These are phyloP conservation scores for Achatina immaculata DNA, from an alignment of 1,140 invertebrate genomes.

Conservation along the genomic window DNA sequence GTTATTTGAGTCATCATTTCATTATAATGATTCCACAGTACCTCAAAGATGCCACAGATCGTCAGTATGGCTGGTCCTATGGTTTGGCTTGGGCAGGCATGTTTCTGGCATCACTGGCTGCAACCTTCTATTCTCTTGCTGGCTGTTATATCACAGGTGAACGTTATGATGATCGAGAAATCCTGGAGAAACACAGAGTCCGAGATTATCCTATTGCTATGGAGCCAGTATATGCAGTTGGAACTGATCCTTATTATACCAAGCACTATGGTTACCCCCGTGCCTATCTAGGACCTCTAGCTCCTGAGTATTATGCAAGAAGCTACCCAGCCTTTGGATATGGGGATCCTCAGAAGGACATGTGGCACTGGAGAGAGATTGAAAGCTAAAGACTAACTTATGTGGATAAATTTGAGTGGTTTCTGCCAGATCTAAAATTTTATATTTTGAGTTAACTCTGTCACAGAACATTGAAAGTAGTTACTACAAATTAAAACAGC, in stretches of 20 bases:
- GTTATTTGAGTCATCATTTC: no score
- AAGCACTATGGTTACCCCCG: conserved; percentile 51
- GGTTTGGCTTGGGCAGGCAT: conserved; percentile 66
- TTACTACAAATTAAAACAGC: no score
- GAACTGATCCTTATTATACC: conserved; percentile 23
- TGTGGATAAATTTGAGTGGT: neutral
- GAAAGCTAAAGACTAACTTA: conserved; percentile 15
- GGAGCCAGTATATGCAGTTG: conserved; percentile 50
- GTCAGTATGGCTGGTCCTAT: conserved; percentile 64
- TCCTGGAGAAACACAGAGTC: conserved; percentile 49
- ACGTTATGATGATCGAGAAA: conserved; percentile 49
- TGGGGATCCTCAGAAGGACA: conserved; percentile 41
- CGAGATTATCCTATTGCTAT: conserved; percentile 57
- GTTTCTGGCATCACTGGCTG: conserved; percentile 59
- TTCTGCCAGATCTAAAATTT: neutral
- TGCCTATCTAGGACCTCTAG: conserved; percentile 39
- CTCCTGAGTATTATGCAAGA: conserved; percentile 53
- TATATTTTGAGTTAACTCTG: neutral
- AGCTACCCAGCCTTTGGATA: conserved; percentile 54
- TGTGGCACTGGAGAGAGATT: conserved; percentile 43
- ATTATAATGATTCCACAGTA: conserved; percentile 44
- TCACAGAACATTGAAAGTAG: no score
- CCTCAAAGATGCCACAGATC: conserved; percentile 46
- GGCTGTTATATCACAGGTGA: conserved; percentile 62
- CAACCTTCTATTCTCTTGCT: conserved; percentile 63